Base-by-base conservation (phyloP, 2,888 invertebrate species). In the Philaethria dido region DNA sequence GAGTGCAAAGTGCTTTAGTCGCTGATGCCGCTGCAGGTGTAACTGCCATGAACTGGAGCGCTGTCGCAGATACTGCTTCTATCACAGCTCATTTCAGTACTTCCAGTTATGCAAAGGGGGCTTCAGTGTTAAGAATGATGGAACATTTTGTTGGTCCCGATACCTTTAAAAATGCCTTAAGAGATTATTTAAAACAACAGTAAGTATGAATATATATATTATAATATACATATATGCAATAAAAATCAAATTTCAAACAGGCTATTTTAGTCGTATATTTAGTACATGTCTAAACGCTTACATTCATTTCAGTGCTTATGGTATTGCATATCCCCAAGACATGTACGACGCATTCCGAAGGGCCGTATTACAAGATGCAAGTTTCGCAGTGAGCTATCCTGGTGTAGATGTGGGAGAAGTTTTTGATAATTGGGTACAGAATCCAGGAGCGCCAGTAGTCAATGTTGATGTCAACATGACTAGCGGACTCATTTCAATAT, bases 31-130 rank as follows among this genome's bases (percentile, higher is more conserved):
- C 90, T 0, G 74, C 80, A 0, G 74, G 77, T 0, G 88, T 86
- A 1, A 84, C 80, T 4, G 83, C 92, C 1, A 92, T 92, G 74
- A 88, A 89, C 66, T 93, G 94, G 63, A 93, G 93, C 63, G 89
- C 93, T 0, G 92, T 97, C 69, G 93, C 87, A 0, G 80, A 88
- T 68, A 83, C 84, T 20, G 82, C 89, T 0, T 94, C 95, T 0
- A 92, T 96, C 13, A 79, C 83, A 3, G 83, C 88, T 0, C 94
- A 95, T 84, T 96, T 96, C 78, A 94, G 95, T 76, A 87, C 86
- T 20, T 94, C 96, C 63, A 94, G 95, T 8, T 96, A 96, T 74
- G 94, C 94, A 48, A 96, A 97, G 80, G 95, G 95, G 29, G 94
- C 91, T 47, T 83, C 93, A 0, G 93, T 95, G 0, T 88, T 96